phyloP scores from a whole-genome alignment of 2,797 vertebrate genomes.

The Nannoperca obscura region DNA sequence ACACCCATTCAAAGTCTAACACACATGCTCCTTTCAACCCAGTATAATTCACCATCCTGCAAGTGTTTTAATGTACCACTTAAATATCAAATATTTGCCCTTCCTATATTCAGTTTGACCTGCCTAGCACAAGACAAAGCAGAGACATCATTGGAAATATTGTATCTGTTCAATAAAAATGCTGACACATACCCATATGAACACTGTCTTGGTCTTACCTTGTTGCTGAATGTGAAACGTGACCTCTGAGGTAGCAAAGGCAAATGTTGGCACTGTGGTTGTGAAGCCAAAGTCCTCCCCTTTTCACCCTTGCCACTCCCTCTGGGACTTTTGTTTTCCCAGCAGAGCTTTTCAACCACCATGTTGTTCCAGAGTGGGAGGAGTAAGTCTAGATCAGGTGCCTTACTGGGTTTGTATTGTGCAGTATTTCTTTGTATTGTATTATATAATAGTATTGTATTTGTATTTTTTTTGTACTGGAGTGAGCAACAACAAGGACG shows the following conservation, averaged over 20 bases:
- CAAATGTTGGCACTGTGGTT: slow-evolving; percentile 36
- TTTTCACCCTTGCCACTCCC: slow-evolving; percentile 54
- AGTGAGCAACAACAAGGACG: not conserved
- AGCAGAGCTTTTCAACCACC: slow-evolving; percentile 9
- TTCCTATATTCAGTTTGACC: not conserved
- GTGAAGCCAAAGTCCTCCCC: slow-evolving; percentile 62
- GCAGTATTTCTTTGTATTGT: slow-evolving; percentile 10
- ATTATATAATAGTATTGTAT: not conserved
- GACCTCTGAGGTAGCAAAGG: slow-evolving; percentile 42
- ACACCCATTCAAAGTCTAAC: not conserved
- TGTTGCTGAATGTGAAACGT: slow-evolving; percentile 39
- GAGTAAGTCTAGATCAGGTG: slow-evolving; percentile 37
- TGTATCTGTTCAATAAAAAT: not conserved
- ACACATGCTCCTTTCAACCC: not conserved
- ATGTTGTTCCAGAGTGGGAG: slow-evolving; percentile 47
- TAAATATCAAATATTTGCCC: not conserved
- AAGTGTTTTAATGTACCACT: not conserved
- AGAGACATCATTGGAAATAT: not conserved
- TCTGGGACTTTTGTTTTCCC: slow-evolving; percentile 8
- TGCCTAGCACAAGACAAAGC: not conserved
- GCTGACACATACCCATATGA: not conserved
- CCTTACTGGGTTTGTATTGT: slow-evolving; percentile 32
- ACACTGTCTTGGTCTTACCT: slow-evolving; percentile 43
- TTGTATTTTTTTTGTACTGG: slow-evolving; percentile 1
- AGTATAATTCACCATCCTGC: not conserved